Evolutionary conservation across 2,797 vertebrate species (phyloP).

Genomic region (Zenarchopterus dispar): DNA sequence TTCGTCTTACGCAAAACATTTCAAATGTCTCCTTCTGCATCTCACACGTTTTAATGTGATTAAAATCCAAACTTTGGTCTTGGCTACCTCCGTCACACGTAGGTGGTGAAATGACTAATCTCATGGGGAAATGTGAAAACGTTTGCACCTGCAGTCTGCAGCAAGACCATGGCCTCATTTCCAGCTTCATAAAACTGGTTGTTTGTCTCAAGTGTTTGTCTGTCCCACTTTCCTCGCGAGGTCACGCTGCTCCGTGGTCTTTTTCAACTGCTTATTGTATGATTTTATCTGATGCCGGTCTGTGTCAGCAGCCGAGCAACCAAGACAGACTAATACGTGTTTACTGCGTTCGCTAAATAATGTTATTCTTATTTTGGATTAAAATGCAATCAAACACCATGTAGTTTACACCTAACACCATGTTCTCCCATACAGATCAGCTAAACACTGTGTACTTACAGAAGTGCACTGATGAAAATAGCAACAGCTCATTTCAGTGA

Average conservation of each 20-base stretch:
- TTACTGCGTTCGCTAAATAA: conserved; percentile 16
- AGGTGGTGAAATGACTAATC: no score
- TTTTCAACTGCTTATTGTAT: background rate
- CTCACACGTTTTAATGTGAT: no score
- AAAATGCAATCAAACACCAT: background rate
- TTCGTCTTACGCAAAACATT: no score
- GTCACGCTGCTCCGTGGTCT: background rate
- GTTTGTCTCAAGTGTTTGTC: no score
- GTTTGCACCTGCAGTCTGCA: no score
- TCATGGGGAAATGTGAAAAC: no score
- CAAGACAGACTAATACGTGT: background rate
- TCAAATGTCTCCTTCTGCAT: no score
- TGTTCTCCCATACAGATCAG: conserved; percentile 16
- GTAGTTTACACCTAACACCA: conserved; percentile 24
- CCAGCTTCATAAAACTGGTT: no score
- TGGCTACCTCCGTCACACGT: no score
- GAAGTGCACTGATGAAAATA: conserved; percentile 56
- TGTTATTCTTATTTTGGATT: conserved; percentile 16
- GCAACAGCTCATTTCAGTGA: conserved; percentile 35
- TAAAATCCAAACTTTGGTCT: no score
- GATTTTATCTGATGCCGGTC: background rate
- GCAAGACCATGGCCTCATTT: no score
- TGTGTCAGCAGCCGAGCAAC: conserved; percentile 4
- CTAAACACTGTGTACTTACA: conserved; percentile 61
- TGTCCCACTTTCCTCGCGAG: background rate